phyloP scores from a whole-genome alignment of 2,797 vertebrate genomes.

The Atherinosoma microstoma region DNA sequence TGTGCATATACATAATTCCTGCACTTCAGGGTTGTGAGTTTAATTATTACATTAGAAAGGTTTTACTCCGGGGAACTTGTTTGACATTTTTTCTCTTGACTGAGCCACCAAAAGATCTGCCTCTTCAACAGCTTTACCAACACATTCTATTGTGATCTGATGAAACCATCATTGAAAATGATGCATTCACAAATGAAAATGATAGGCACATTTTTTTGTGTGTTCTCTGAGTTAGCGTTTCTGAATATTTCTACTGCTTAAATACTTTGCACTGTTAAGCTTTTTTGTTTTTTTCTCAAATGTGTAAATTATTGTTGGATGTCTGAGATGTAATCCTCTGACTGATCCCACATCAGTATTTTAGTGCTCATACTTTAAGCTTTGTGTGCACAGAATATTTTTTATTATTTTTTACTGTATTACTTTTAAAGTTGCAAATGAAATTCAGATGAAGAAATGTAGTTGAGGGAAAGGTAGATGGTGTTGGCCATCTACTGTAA shows the following conservation, averaged over 20 bases:
- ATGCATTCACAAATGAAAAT: constrained; percentile 36
- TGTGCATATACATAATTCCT: constrained; percentile 53
- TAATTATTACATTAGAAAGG: constrained; percentile 44
- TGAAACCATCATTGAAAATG: constrained; percentile 19
- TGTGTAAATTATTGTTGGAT: constrained; percentile 50
- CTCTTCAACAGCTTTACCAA: constrained; percentile 49
- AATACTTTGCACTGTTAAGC: constrained; percentile 67
- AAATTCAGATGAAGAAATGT: constrained; percentile 48
- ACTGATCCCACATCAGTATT: constrained; percentile 59
- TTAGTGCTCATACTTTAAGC: constrained; percentile 46
- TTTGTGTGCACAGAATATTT: constrained; percentile 66
- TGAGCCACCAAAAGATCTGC: constrained; percentile 51
- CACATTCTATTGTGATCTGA: constrained; percentile 36
- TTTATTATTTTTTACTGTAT: constrained; percentile 55
- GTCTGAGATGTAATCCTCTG: constrained; percentile 56
- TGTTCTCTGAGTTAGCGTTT: constrained; percentile 49
- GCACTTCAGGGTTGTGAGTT: constrained; percentile 66
- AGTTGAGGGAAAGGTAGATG: constrained; percentile 20
- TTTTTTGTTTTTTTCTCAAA: constrained; percentile 22
- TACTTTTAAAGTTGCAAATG: constrained; percentile 65
- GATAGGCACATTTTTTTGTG: constrained; percentile 31
- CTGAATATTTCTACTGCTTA: constrained; percentile 47
- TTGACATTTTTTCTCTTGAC: constrained; percentile 35
- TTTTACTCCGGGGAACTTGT: constrained; percentile 57
- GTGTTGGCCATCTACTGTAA: constrained; percentile 22